Conservation (phyloP, 2,797 vertebrate species). For the Betta splendens region DNA sequence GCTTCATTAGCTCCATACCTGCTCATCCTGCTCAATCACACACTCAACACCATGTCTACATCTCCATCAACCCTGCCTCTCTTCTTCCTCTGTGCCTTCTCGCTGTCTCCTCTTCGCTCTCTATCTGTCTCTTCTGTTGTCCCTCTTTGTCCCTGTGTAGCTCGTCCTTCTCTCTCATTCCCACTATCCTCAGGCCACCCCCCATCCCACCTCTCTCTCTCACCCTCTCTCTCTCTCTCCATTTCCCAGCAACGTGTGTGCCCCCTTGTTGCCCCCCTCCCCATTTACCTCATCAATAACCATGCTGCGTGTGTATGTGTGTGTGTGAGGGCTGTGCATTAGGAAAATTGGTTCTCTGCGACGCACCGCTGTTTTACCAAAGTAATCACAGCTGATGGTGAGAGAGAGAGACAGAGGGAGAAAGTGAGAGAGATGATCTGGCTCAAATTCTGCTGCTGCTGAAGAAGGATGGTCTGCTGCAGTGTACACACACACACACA, state of each 20-base stretch:
- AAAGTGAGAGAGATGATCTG: constrained; percentile 61
- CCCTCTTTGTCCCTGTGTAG: constrained; percentile 66
- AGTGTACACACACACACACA: constrained; percentile 41
- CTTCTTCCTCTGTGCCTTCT: constrained; percentile 24
- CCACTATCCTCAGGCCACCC: constrained; percentile 25
- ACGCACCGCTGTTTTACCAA: constrained; percentile 76
- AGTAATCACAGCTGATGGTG: constrained; percentile 80
- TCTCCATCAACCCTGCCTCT: constrained; percentile 24
- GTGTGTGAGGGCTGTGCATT: constrained; percentile 71
- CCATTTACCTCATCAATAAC: constrained; percentile 83
- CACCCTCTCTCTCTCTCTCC: constrained; percentile 44
- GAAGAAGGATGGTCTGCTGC: constrained; percentile 58
- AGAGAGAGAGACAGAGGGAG: constrained; percentile 50
- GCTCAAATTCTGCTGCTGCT: constrained; percentile 65
- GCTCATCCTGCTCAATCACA: constrained; percentile 34
- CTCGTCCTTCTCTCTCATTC: constrained; percentile 54
- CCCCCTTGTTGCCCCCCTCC: constrained; percentile 70
- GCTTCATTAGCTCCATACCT: constrained; percentile 39
- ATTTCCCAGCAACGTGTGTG: constrained; percentile 74
- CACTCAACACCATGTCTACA: constrained; percentile 16
- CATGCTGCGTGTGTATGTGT: constrained; percentile 53
- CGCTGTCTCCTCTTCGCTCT: constrained; percentile 7
- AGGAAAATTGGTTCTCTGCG: constrained; percentile 82
- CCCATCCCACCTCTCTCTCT: constrained; percentile 15
- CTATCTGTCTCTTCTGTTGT: constrained; percentile 36